phyloP scores from a whole-genome alignment of 2,888 invertebrate species.

The Drosophila ustulata region DNA sequence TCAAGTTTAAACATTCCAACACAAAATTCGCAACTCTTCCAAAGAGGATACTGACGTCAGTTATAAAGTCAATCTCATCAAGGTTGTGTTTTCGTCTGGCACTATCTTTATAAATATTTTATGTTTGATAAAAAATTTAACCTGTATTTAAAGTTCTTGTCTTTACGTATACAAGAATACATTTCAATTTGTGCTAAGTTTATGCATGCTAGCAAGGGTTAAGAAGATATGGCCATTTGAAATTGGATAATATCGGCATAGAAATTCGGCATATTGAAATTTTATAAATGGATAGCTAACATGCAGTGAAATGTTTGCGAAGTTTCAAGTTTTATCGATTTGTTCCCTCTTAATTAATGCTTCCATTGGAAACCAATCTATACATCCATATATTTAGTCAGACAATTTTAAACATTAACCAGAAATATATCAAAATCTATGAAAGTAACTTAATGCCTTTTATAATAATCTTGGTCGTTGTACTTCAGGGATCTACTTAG shows the following conservation, averaged over 20 bases:
- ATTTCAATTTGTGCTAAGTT: constrained; percentile 25
- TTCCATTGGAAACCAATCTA: constrained; percentile 5
- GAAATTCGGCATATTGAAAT: neutral
- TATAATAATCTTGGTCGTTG: neutral
- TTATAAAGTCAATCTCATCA: constrained; percentile 27
- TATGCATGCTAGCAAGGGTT: constrained; percentile 31
- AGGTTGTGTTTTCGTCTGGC: constrained; percentile 48
- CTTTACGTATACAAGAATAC: constrained; percentile 11
- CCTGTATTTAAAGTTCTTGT: constrained; percentile 29
- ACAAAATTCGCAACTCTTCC: constrained; percentile 10
- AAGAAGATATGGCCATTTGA: constrained; percentile 32
- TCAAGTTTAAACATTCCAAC: neutral
- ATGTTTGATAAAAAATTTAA: constrained; percentile 26
- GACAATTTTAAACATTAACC: constrained; percentile 1
- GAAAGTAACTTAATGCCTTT: neutral
- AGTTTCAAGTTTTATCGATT: constrained; percentile 19
- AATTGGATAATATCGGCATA: constrained; percentile 18
- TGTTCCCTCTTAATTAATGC: constrained; percentile 19
- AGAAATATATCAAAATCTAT: neutral
- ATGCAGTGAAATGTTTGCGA: constrained; percentile 39
- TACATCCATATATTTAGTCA: constrained; percentile 3
- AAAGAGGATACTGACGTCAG: constrained; percentile 17
- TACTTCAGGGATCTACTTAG: neutral
- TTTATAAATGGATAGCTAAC: constrained; percentile 8
- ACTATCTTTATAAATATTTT: constrained; percentile 43